Evolutionary conservation across 1,140 invertebrate species (phyloP).

Genomic region (Branchinecta lynchi): DNA sequence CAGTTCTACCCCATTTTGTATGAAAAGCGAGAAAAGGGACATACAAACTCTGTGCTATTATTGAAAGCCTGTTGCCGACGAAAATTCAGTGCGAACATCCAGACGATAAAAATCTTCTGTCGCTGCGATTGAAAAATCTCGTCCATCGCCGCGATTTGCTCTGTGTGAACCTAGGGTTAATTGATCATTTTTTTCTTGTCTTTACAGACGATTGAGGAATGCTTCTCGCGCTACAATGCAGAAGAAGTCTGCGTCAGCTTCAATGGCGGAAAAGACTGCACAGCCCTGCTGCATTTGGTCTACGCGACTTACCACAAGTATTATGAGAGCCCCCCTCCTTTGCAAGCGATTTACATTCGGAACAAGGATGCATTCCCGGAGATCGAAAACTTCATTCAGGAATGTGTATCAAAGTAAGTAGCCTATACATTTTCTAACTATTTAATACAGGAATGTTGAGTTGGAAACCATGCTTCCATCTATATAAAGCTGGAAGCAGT

Average conservation of each 20-base stretch:
- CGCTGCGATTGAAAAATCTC: too few relatives aligned
- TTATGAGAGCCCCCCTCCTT: constrained; percentile 2
- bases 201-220: constrained; percentile 29
- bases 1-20: too few relatives aligned
- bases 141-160: too few relatives aligned
- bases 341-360: constrained; percentile 58
- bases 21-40: too few relatives aligned
- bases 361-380: constrained; percentile 62
- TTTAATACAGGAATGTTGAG: too few relatives aligned
- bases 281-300: constrained; percentile 63
- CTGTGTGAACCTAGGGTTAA: too few relatives aligned
- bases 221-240: constrained; percentile 37
- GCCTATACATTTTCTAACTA: not conserved
- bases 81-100: too few relatives aligned
- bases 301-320: constrained; percentile 36
- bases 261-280: constrained; percentile 96
- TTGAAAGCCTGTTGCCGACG: too few relatives aligned
- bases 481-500: too few relatives aligned
- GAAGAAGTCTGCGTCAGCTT: constrained; percentile 74
- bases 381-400: constrained; percentile 64
- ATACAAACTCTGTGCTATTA: too few relatives aligned
- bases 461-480: too few relatives aligned
- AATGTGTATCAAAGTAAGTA: constrained; percentile 31
- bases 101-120: too few relatives aligned
- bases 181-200: constrained; percentile 22